Base-by-base conservation (phyloP, 2,797 vertebrate genomes). In the Oreonectes daqikongensis region DNA sequence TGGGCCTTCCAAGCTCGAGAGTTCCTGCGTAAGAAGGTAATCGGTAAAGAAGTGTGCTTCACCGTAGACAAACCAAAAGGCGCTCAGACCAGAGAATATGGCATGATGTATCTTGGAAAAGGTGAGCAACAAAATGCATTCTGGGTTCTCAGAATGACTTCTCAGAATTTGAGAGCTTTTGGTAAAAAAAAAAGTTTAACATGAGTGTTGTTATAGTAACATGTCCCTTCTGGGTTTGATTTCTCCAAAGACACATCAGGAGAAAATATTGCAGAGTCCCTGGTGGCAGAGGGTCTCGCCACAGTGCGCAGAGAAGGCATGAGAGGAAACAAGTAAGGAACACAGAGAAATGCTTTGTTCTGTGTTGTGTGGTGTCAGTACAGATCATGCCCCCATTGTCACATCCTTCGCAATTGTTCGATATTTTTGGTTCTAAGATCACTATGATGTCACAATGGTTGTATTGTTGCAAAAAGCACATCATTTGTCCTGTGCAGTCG, bases 1-100 rank as follows among this genome's bases (percentile, higher is more conserved):
- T 99, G 94, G 94, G 96, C 96, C 8, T 99, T 98, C 89, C 96
- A 97, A 42, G 97, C 97, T 55, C 94, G 96, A 11, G 97, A 99
- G 80, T 98, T 97, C 85, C 92, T 99, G 84, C 91, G 98, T 24
- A 99, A 97, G 92, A 99, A 98, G 88, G 88, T 99, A 63, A 99
- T 99, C 5, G 98, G 98, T 46, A 99, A 99, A 91, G 97, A 99
- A 87, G 94, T 99, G 15, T 99, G 96, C 90, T 99, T 99, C 85
- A 98, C 94, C 0, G 95, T 99, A 85, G 98, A 99, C 87, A 94
- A 96, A 92, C 96, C 96, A 30, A 59, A 59, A 30, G 55, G 26
- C 0, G 87, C 90, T 0, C 88, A 94, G 84, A 95, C 95, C 70
- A 92, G 97, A 20, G 97, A 99, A 86, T 99, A 99, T 0, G 96